These are phyloP conservation scores for Lepidotrigona ventralis DNA, from an alignment of 1,140 invertebrate species.

Conservation along the genomic window DNA sequence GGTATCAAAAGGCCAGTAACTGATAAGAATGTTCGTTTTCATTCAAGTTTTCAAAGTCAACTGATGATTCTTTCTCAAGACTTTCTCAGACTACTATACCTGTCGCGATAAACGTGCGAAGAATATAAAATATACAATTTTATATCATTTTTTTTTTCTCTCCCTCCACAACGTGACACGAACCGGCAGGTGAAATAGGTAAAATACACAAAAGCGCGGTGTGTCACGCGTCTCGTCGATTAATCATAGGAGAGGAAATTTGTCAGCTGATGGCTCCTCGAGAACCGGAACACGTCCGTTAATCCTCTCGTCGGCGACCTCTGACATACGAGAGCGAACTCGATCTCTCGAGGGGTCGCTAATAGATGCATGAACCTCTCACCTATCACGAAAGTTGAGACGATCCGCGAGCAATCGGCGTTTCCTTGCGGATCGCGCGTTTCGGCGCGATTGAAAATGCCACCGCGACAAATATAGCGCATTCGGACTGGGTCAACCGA, in stretches of 20 bases:
- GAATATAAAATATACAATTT: not conserved
- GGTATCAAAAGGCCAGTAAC: too few relatives aligned
- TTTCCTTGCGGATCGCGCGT: constrained; percentile 5
- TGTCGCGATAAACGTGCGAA: too few relatives aligned
- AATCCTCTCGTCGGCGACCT: constrained; percentile 4
- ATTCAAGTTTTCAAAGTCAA: too few relatives aligned
- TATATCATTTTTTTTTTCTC: not conserved
- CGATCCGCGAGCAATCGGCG: not conserved
- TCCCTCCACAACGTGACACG: not conserved
- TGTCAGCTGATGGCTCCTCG: not conserved
- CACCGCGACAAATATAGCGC: constrained; percentile 18
- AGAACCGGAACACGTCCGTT: constrained; percentile 4
- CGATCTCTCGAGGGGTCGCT: not conserved
- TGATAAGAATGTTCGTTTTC: too few relatives aligned
- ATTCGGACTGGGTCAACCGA: constrained; percentile 29
- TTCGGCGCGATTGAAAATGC: constrained; percentile 37
- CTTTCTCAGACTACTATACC: too few relatives aligned
- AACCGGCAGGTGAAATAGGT: not conserved
- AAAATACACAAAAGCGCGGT: not conserved
- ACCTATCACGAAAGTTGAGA: constrained; percentile 47
- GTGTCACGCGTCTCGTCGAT: not conserved
- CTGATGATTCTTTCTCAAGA: too few relatives aligned
- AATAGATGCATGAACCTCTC: constrained; percentile 39
- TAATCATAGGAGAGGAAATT: constrained; percentile 11
- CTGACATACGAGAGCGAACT: constrained; percentile 16